These are phyloP conservation scores for Ormyrus rosae DNA, from an alignment of 2,888 invertebrate species.

Conservation along the genomic window DNA sequence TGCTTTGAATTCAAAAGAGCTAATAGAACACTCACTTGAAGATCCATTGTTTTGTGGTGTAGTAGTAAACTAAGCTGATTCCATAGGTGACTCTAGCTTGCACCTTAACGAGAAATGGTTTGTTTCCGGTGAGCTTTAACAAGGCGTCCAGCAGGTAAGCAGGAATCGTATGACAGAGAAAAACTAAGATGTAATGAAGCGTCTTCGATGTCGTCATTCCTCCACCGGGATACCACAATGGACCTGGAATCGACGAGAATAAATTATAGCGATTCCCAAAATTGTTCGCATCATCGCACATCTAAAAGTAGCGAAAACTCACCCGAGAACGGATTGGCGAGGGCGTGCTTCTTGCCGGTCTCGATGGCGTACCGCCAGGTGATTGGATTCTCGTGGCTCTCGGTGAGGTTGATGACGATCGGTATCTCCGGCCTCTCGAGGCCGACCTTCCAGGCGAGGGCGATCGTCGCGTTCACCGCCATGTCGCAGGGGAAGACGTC, in stretches of 20 bases:
- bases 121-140: slow-evolving; percentile 82
- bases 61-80: slow-evolving; percentile 84
- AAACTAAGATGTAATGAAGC: slow-evolving; percentile 81
- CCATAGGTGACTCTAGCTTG: slow-evolving; percentile 82
- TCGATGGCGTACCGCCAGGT: slow-evolving; percentile 91
- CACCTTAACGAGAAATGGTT: slow-evolving; percentile 84
- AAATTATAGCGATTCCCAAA: not conserved
- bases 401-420: slow-evolving; percentile 87
- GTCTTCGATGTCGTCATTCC: slow-evolving; percentile 83
- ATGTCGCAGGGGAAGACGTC: slow-evolving; percentile 89
- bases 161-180: slow-evolving; percentile 86
- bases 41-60: slow-evolving; percentile 89
- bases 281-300: not conserved
- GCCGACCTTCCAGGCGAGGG: slow-evolving; percentile 83
- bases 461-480: slow-evolving; percentile 87
- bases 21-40: slow-evolving; percentile 76
- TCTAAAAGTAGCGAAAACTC: slow-evolving; percentile 4
- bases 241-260: slow-evolving; percentile 61
- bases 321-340: slow-evolving; percentile 80
- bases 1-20: too few relatives aligned
- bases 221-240: slow-evolving; percentile 79
- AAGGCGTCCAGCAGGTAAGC: slow-evolving; percentile 87
- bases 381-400: slow-evolving; percentile 86
- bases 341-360: slow-evolving; percentile 78
- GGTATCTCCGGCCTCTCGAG: slow-evolving; percentile 74